Evolutionary conservation across 1,140 invertebrate genomes (phyloP).

Genomic region (Marisa cornuarietis): DNA sequence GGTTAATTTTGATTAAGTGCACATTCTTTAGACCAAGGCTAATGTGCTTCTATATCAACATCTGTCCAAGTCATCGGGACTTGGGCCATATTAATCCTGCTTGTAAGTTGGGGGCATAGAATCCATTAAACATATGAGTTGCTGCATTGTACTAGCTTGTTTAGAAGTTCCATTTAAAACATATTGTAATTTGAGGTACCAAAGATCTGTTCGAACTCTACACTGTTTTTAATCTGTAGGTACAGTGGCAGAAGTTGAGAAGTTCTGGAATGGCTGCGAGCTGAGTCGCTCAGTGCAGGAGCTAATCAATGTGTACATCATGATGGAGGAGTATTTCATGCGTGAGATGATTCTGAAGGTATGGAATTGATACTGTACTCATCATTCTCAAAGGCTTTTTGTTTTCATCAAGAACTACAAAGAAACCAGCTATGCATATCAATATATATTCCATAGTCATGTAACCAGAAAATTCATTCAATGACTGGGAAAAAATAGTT

Average conservation of each 20-base stretch:
- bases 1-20: too few relatives aligned
- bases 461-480: not conserved
- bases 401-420: not conserved
- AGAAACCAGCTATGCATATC: not conserved
- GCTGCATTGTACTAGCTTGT: too few relatives aligned
- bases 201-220: too few relatives aligned
- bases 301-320: conserved; percentile 87
- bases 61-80: too few relatives aligned
- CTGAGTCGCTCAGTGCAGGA: conserved; percentile 88
- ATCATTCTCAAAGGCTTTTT: conserved; percentile 1
- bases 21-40: too few relatives aligned
- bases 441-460: not conserved
- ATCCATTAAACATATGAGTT: too few relatives aligned
- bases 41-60: too few relatives aligned
- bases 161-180: too few relatives aligned
- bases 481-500: not conserved
- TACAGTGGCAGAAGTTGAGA: conserved; percentile 73
- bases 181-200: too few relatives aligned
- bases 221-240: conserved; percentile 54
- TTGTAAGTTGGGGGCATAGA: too few relatives aligned
- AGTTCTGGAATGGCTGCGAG: conserved; percentile 79
- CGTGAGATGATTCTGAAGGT: conserved; percentile 92
- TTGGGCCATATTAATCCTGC: too few relatives aligned
- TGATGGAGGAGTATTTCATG: conserved; percentile 95
- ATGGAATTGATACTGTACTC: conserved; percentile 7